Evolutionary conservation across 1,140 invertebrate species (phyloP), one percentile per base, ranked within the genome.

Genomic region (Drosophila triauraria): DNA sequence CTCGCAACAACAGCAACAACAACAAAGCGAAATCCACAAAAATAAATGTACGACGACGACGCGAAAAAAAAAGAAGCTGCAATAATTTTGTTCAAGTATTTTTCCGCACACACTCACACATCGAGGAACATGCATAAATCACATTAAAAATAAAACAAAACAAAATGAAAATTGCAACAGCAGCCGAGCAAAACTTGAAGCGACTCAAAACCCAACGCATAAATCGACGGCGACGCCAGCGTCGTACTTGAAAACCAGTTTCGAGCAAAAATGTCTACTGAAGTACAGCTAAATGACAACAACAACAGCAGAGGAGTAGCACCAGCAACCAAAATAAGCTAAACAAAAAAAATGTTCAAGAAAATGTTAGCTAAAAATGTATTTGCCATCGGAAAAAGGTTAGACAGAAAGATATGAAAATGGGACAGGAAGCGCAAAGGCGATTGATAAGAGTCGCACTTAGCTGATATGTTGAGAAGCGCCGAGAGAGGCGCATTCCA

Each of bases 61-160:
- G 5, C 7, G 20, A 53, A 76, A 68, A 76, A 76, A 78, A 87
- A 80, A 87, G 80, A 87, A 87, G 84, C 84, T 87, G 80, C 84
- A 87, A 88, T 87, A 80, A 84, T 88, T 78, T 88, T 88, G 80
- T 67, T 84, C 80, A 87, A 88, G 77, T 83, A 88, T 86, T 76
- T 78, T 82, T 79, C 53, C 80, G 58, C 80, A 71, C 59, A 78
- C 46, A 48, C 38, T 42, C 58, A 78, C 58, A 53, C 62, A 67
- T 50, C 40, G 84, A 74, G 78, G 72, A 84, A 84, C 71, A 85
- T 81, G 87, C 84, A 88, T 88, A 88, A 88, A 88, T 88, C 84
- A 88, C 85, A 90, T 84, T 90, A 61, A 87, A 88, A 88, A 88
- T 81, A 90, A 88, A 88, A 88, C 84, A 88, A 88, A 88, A 87